Conservation (phyloP, 2,797 vertebrate genomes). For the Sebastes oblongus region DNA sequence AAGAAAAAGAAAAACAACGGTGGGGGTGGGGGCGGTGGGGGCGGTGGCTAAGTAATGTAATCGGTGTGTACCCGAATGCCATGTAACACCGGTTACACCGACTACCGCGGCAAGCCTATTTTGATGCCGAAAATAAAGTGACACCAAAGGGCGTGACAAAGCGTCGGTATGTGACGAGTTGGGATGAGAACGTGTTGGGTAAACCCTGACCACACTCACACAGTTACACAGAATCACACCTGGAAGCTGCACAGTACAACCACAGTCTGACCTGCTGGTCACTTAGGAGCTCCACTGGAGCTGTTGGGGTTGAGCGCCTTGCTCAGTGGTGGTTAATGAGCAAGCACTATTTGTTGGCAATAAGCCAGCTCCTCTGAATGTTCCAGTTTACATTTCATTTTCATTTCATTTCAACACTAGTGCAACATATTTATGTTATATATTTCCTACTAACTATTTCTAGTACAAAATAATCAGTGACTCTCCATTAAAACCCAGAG, state of each 20-base stretch:
- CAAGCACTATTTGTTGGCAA: neutral
- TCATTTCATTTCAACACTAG: neutral
- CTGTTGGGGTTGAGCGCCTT: neutral
- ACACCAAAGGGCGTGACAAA: no score
- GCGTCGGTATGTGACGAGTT: no score
- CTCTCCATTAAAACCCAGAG: neutral
- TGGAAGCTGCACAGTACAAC: neutral
- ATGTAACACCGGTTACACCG: no score
- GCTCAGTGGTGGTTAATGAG: neutral
- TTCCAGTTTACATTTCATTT: neutral
- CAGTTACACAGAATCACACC: neutral
- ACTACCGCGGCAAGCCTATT: no score
- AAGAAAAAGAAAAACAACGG: no score
- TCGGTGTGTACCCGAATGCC: no score
- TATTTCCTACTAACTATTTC: neutral
- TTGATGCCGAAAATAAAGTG: no score
- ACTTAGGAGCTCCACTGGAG: no score
- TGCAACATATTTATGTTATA: neutral
- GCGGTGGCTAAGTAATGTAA: no score
- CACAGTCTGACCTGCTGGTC: neutral
- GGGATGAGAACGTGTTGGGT: no score
- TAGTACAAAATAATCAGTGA: neutral
- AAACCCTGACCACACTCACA: neutral
- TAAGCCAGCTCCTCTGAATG: neutral
- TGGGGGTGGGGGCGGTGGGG: no score